These are phyloP conservation scores for Tachuris rubrigastra DNA, from an alignment of 2,113 vertebrate genomes.

Conservation along the genomic window DNA sequence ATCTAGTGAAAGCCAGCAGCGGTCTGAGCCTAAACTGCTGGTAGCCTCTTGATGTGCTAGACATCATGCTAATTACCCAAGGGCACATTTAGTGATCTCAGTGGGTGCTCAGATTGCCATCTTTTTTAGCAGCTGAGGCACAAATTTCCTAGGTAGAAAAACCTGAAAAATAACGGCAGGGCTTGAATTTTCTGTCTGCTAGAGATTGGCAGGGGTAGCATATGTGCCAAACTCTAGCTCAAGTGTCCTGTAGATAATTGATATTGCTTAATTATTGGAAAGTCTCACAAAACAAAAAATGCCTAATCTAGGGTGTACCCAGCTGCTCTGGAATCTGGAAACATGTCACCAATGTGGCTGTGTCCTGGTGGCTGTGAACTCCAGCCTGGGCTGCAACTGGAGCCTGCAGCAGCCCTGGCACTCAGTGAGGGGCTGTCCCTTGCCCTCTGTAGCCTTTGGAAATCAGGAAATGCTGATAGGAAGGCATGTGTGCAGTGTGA, in stretches of 20 bases:
- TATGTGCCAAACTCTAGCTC: background rate
- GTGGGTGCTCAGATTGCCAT: slow-evolving; percentile 22
- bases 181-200: slow-evolving; percentile 29
- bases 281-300: background rate
- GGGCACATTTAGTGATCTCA: slow-evolving; percentile 65
- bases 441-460: background rate
- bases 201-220: background rate
- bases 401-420: background rate
- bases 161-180: slow-evolving; percentile 55
- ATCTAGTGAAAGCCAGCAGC: background rate
- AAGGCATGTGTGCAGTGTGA: background rate
- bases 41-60: slow-evolving; percentile 1
- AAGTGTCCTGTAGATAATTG: background rate
- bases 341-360: accelerated
- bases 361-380: background rate
- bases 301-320: background rate
- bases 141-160: slow-evolving; percentile 55
- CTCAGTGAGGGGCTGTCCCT: background rate
- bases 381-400: background rate
- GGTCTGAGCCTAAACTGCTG: background rate
- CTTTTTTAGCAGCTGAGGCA: slow-evolving; percentile 49
- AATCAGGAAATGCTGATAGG: background rate
- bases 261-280: background rate
- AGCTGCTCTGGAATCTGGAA: background rate
- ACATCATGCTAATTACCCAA: slow-evolving; percentile 17